These are phyloP conservation scores for Drosophila subobscura DNA, from an alignment of 1,140 invertebrate genomes.

Conservation along the genomic window DNA sequence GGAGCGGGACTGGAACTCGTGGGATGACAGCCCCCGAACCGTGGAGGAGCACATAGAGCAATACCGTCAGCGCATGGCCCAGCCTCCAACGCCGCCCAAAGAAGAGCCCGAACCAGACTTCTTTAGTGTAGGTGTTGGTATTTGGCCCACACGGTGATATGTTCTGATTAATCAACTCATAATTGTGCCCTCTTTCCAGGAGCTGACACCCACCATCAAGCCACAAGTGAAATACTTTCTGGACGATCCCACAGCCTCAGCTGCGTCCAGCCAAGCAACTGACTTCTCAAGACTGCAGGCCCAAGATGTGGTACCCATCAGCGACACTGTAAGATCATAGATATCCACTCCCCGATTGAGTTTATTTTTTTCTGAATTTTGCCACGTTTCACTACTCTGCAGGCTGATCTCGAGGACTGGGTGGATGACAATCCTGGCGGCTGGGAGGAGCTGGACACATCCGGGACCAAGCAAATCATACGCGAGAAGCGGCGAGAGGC, in stretches of 20 bases:
- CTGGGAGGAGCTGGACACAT: constrained; percentile 82
- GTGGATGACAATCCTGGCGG: constrained; percentile 76
- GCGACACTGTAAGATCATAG: constrained; percentile 60
- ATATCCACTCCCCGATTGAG: background rate
- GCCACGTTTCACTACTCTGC: background rate
- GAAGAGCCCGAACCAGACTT: constrained; percentile 78
- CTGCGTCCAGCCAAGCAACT: constrained; percentile 22
- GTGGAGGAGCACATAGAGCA: constrained; percentile 83
- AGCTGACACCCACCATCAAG: constrained; percentile 78
- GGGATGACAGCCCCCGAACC: constrained; percentile 81
- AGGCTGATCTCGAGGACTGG: constrained; percentile 83
- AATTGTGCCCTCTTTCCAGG: constrained; percentile 44
- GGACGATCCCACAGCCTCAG: constrained; percentile 22
- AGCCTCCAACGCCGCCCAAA: constrained; percentile 73
- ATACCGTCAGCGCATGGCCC: constrained; percentile 76
- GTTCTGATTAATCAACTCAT: too few species aligned
- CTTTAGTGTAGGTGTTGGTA: constrained; percentile 64
- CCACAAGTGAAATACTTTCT: constrained; percentile 79
- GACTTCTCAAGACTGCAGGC: constrained; percentile 80
- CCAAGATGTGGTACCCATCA: constrained; percentile 72
- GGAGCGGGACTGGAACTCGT: constrained; percentile 82
- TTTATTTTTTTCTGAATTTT: background rate
- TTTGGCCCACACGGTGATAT: constrained; percentile 3
- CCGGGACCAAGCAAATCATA: constrained; percentile 79
- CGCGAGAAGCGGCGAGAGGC: constrained; percentile 79